Percentiles rank a stretch among this genome's conserved stretches.
These are phyloP conservation scores for Arnoldichthys spilopterus DNA, from an alignment of 2,797 vertebrate species.

Conservation along the genomic window DNA sequence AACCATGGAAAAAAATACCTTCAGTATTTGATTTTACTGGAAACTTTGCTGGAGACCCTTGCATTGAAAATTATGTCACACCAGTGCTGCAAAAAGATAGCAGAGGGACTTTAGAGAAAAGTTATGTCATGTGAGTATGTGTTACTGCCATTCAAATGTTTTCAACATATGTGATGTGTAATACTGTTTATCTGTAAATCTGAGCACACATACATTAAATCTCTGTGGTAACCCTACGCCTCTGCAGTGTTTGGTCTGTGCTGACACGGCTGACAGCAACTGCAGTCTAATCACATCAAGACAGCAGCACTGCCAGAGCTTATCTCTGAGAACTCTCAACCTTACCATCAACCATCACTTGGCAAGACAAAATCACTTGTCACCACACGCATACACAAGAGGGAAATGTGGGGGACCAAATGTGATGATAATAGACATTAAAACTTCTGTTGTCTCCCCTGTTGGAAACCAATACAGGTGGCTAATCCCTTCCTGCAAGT, in stretches of 20 bases:
- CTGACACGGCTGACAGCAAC: slow-evolving; percentile 39
- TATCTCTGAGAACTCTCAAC: slow-evolving; percentile 44
- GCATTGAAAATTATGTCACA: not conserved
- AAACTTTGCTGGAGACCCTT: not conserved
- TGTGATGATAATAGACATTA: slow-evolving; percentile 11
- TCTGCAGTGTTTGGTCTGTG: slow-evolving; percentile 31
- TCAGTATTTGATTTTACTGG: not conserved
- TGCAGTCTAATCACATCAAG: slow-evolving; percentile 35
- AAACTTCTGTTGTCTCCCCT: not conserved
- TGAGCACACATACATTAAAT: slow-evolving; percentile 30
- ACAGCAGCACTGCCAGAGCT: slow-evolving; percentile 29
- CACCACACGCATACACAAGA: not conserved
- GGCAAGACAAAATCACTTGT: not conserved
- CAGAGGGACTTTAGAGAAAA: not conserved
- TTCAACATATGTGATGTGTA: slow-evolving; percentile 1
- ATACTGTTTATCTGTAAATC: slow-evolving; percentile 11
- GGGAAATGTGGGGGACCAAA: not conserved
- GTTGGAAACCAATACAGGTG: slow-evolving; percentile 2
- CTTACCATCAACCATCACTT: slow-evolving; percentile 18
- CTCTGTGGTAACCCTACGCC: slow-evolving; percentile 7
- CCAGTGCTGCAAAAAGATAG: too few relatives aligned
- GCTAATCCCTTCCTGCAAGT: not conserved
- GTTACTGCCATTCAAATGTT: slow-evolving; percentile 1
- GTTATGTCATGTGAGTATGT: not conserved
- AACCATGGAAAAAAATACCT: not conserved